Base-by-base conservation (phyloP, 2,113 vertebrate species). In the Prinia subflava region DNA sequence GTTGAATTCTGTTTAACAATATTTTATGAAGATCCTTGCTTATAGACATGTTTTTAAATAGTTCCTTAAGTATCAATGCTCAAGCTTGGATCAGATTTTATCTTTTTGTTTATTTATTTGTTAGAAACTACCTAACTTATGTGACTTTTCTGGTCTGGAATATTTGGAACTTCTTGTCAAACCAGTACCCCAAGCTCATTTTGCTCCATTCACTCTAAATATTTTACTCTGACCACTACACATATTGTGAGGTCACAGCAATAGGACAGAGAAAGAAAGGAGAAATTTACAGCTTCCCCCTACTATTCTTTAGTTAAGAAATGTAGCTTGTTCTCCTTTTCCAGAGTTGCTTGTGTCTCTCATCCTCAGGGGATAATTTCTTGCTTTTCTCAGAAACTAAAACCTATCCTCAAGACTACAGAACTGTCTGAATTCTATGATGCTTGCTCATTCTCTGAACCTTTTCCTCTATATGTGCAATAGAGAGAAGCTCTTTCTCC, bases 401-500 rank as follows among this genome's bases (percentile, higher is more conserved):
- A 94, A 91, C 63, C 86, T 78, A 94, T 79, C 59, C 52, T 86
- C 78, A 69, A 49, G 50, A 64, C 59, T 33, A 21, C 53, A 94
- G 83, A 86, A 93, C 70, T 81, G 39, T 69, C 88, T 62, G 76
- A 94, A 96, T 79, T 95, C 89, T 60, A 39, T 14, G 16, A 63
- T 7, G 42, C 42, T 90, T 95, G 84, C 83, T 91, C 80, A 55
- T 97, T 92, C 93, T 91, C 83, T 76, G 78, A 83, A 89, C 62
- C 22, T 94, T 91, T 96, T 92, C 67, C 91, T 69, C 53, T 44
- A n/a, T 39, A 76, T 31, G 23, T 22, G 21, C n/a, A 57, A 92
- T 31, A 47, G 65, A 96, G 46, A 80, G 20, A 74, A 73, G 76
- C 69, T 74, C 53, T 62, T 59, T 4, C 11, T 7, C 41, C 30